Evolutionary conservation across 2,797 vertebrate genomes (phyloP).

Genomic region (Alcedo quadribrachys): DNA sequence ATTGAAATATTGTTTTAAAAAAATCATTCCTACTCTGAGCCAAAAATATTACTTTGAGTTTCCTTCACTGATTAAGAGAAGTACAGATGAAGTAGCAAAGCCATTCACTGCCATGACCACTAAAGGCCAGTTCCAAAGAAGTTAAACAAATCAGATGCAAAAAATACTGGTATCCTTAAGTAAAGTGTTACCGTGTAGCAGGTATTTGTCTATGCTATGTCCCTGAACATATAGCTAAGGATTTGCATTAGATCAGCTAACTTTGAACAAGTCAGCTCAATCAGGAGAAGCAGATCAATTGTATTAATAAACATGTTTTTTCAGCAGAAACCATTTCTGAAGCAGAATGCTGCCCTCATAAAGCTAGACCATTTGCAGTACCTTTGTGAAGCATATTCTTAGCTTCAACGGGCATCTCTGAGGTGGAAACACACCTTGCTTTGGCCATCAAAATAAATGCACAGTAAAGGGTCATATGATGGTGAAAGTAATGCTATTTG

Average conservation of each 20-base stretch:
- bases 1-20: not conserved
- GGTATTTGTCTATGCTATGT: not conserved
- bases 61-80: not conserved
- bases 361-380: not conserved
- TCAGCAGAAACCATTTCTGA: not conserved
- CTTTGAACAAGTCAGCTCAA: not conserved
- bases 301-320: not conserved
- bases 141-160: not conserved
- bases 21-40: not conserved
- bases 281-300: not conserved
- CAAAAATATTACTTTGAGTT: not conserved
- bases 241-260: not conserved
- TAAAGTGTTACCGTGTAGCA: not conserved
- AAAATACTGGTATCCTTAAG: not conserved
- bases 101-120: not conserved
- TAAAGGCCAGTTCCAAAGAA: not conserved
- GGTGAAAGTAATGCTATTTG: not conserved
- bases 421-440: not conserved
- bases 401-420: not conserved
- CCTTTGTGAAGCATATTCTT: not conserved
- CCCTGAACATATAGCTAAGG: not conserved
- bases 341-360: not conserved
- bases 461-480: not conserved
- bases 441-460: not conserved
- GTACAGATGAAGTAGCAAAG: not conserved